phyloP scores from a whole-genome alignment of 2,113 vertebrate species.

The Hipposideros armiger region DNA sequence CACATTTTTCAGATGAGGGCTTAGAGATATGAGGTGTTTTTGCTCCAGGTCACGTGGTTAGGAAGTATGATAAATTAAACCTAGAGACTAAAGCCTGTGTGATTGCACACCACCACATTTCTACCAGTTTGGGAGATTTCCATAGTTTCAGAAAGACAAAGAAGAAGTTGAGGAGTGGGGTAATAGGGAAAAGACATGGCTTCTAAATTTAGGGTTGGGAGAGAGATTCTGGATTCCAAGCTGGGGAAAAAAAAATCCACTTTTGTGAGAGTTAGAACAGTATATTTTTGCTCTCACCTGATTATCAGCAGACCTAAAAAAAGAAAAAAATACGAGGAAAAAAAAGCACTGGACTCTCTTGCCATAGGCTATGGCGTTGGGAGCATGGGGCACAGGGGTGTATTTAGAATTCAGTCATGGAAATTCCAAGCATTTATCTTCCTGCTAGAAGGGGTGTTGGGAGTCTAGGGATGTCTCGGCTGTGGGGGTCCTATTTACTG shows the following conservation, averaged over 20 bases:
- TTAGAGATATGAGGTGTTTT: slow-evolving; percentile 32
- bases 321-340: background rate
- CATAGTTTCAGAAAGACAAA: slow-evolving; percentile 34
- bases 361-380: background rate
- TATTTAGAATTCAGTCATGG: background rate
- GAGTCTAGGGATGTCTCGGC: background rate
- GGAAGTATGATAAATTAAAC: background rate
- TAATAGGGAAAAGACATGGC: background rate
- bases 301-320: background rate
- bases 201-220: slow-evolving; percentile 43
- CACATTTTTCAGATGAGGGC: background rate
- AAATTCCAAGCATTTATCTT: slow-evolving; percentile 7
- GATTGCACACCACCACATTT: background rate
- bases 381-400: background rate
- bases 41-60: background rate
- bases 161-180: slow-evolving; percentile 21
- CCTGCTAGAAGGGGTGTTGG: background rate
- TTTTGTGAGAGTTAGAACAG: slow-evolving; percentile 9
- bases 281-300: background rate
- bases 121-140: background rate
- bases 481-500: background rate
- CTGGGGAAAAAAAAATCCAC: background rate
- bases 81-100: background rate
- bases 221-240: background rate
- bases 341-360: background rate